A percentile compares a stretch with the other conserved stretches of the same genome.
These are phyloP conservation scores for Gryon sp. DNA, from an alignment of 1,140 invertebrate species.

Conservation along the genomic window DNA sequence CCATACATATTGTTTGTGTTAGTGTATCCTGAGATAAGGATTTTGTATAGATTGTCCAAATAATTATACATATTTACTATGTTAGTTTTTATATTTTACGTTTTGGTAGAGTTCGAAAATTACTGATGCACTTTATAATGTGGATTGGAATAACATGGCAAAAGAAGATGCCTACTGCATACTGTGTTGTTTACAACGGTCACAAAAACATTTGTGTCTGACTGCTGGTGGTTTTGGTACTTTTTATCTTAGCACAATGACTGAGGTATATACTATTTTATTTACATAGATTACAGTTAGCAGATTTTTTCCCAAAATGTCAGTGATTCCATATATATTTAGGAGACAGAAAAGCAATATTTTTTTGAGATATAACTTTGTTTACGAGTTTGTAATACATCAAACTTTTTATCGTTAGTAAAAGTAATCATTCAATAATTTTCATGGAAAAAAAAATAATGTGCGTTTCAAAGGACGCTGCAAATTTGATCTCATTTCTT, in stretches of 20 bases:
- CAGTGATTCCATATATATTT: background rate
- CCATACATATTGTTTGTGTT: no score
- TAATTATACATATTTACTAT: no score
- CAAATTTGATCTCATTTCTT: no score
- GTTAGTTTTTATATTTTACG: background rate
- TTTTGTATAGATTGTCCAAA: no score
- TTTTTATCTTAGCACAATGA: conserved; percentile 51
- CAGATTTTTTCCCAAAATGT: background rate
- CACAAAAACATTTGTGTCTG: conserved; percentile 48
- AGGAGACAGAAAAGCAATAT: no score
- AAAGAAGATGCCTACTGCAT: conserved; percentile 19
- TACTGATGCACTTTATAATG: conserved; percentile 34
- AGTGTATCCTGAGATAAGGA: no score
- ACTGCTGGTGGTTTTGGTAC: conserved; percentile 50
- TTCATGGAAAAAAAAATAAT: no score
- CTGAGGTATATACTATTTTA: conserved; percentile 31
- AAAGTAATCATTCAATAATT: no score
- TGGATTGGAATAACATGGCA: conserved; percentile 32
- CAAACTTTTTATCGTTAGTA: no score
- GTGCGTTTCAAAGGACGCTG: no score
- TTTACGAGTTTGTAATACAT: no score
- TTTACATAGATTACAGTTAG: background rate
- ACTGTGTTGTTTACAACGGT: conserved; percentile 26
- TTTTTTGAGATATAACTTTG: no score
- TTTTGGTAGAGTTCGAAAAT: conserved; percentile 38